These are phyloP conservation scores for Euplexia lucipara DNA, from an alignment of 2,888 invertebrate genomes.

Conservation along the genomic window DNA sequence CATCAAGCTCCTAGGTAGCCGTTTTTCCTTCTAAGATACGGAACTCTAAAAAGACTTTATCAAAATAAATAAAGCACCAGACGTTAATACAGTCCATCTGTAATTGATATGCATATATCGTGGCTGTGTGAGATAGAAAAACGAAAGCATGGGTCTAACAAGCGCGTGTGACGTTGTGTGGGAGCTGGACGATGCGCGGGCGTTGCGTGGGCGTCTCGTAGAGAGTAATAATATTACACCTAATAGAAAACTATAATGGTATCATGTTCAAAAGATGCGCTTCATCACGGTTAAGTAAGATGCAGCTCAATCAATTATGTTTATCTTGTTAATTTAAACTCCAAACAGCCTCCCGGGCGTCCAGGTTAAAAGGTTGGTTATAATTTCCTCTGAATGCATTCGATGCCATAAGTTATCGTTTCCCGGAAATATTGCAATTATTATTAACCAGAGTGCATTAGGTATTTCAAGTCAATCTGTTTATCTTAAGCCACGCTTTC, in stretches of 20 bases:
- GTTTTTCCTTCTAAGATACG: too few relatives aligned
- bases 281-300: conserved; percentile 6
- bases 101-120: conserved; percentile 48
- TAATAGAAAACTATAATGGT: conserved; percentile 42
- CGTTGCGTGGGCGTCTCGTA: conserved; percentile 59
- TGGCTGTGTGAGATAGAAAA: conserved; percentile 51
- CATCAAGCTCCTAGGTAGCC: too few relatives aligned
- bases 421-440: conserved; percentile 27
- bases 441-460: conserved; percentile 19
- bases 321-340: conserved; percentile 17
- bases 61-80: conserved; percentile 33
- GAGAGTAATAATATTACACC: conserved; percentile 37
- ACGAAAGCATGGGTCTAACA: conserved; percentile 57
- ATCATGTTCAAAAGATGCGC: conserved; percentile 24
- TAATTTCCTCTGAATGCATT: conserved; percentile 7
- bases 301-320: conserved; percentile 16
- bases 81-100: conserved; percentile 31
- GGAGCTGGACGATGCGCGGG: conserved; percentile 57
- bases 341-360: background rate
- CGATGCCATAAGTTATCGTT: conserved; percentile 4
- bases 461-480: conserved; percentile 15
- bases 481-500: conserved; percentile 17
- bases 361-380: background rate
- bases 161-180: conserved; percentile 44
- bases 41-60: background rate